phyloP scores from a whole-genome alignment of 2,797 vertebrate genomes.

The Leuciscus waleckii region DNA sequence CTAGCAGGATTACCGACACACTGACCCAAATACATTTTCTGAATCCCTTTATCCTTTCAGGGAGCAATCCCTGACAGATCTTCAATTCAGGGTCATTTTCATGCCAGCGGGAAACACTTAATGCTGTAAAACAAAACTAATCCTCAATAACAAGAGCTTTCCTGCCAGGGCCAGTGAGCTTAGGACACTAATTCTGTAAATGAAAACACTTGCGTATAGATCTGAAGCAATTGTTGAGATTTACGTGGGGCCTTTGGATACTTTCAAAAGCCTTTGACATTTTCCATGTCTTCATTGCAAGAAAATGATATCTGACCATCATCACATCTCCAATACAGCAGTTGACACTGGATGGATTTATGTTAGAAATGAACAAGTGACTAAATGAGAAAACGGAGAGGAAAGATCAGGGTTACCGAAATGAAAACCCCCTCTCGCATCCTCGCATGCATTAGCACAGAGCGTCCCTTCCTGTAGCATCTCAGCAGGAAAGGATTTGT shows the following conservation, averaged over 20 bases:
- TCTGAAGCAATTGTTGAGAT: constrained; percentile 20
- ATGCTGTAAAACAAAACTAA: constrained; percentile 41
- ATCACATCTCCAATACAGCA: constrained; percentile 36
- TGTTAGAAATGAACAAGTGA: constrained; percentile 35
- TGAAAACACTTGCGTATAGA: neutral
- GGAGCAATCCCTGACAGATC: constrained; percentile 38
- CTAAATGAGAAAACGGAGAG: constrained; percentile 32
- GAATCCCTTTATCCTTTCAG: constrained; percentile 24
- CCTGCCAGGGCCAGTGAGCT: constrained; percentile 13
- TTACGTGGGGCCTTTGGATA: neutral
- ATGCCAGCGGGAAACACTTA: constrained; percentile 24
- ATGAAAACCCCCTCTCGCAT: constrained; percentile 15
- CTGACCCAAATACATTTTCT: constrained; percentile 31
- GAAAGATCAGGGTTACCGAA: constrained; percentile 26
- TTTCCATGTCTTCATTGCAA: constrained; percentile 15
- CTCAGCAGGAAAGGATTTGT: constrained; percentile 52
- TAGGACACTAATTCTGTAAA: constrained; percentile 17
- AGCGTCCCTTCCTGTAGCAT: constrained; percentile 31
- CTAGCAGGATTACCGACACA: constrained; percentile 23
- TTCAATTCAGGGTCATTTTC: constrained; percentile 36
- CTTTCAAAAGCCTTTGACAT: constrained; percentile 25
- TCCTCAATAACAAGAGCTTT: constrained; percentile 23
- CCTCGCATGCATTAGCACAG: constrained; percentile 17
- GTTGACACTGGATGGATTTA: constrained; percentile 11
- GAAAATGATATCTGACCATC: constrained; percentile 27